phyloP scores from a whole-genome alignment of 2,888 invertebrate species.

The Megalurothrips usitatus region DNA sequence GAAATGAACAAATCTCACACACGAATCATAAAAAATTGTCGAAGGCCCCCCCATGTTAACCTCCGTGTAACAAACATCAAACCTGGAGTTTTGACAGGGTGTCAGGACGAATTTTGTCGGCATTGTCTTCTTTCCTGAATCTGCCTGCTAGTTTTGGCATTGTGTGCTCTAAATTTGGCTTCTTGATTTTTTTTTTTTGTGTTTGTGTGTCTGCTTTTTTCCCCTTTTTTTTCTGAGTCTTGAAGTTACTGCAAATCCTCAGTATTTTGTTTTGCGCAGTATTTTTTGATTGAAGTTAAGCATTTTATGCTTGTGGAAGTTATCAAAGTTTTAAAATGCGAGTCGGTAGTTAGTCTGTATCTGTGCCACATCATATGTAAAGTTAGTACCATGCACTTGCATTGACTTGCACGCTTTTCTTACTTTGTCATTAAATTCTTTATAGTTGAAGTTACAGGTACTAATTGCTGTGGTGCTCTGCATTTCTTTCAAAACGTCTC shows the following conservation, averaged over 20 bases:
- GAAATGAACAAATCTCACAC: too few species aligned
- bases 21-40: too few species aligned
- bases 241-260: too few species aligned
- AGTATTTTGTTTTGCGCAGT: too few species aligned
- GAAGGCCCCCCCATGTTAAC: too few species aligned
- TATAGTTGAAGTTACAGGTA: not conserved
- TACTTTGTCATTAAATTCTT: not conserved
- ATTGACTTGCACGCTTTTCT: not conserved
- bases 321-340: not conserved
- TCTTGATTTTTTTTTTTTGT: not conserved
- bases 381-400: not conserved
- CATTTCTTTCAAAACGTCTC: not conserved
- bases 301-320: too few species aligned
- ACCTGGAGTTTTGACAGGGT: too few species aligned
- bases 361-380: not conserved
- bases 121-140: too few species aligned
- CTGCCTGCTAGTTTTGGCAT: not conserved
- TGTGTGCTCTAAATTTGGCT: constrained; percentile 7
- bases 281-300: too few species aligned
- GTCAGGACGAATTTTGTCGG: too few species aligned
- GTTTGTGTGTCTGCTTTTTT: not conserved
- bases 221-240: not conserved
- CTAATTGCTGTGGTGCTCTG: not conserved
- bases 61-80: too few species aligned
- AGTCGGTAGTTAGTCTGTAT: not conserved